phyloP scores from a whole-genome alignment of 2,113 vertebrate genomes.

The Hymenochirus boettgeri region DNA sequence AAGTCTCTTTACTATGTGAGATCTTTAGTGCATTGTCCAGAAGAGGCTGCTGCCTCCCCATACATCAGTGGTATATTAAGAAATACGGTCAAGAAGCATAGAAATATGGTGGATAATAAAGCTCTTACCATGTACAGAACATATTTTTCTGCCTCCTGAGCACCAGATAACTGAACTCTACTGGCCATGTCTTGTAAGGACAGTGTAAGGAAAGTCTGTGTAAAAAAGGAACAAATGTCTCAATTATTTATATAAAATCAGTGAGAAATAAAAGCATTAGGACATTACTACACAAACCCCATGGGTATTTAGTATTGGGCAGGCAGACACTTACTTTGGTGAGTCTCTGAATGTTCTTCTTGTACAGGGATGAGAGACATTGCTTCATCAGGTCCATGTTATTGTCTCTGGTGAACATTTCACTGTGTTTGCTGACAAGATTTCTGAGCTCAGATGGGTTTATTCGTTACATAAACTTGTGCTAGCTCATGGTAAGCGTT shows the following conservation, averaged over 20 bases:
- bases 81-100: too few relatives aligned
- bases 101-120: too few relatives aligned
- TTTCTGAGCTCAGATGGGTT: constrained; percentile 88
- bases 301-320: not conserved
- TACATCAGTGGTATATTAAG: too few relatives aligned
- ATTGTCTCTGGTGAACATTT: constrained; percentile 88
- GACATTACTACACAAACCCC: too few relatives aligned
- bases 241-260: too few relatives aligned
- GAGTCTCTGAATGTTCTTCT: constrained; percentile 98
- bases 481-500: constrained; percentile 96
- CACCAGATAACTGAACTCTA: constrained; percentile 90
- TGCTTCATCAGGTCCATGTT: constrained; percentile 97
- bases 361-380: constrained; percentile 95
- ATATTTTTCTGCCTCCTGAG: constrained; percentile 97
- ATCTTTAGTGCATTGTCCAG: too few relatives aligned
- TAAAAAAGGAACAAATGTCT: too few relatives aligned
- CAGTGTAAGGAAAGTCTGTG: constrained; percentile 95
- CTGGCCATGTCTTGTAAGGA: constrained; percentile 99
- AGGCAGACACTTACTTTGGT: constrained; percentile 79
- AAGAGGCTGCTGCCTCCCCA: too few relatives aligned
- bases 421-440: constrained; percentile 90
- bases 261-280: too few relatives aligned
- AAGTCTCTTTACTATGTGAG: too few relatives aligned
- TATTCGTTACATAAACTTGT: constrained; percentile 93
- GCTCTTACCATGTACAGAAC: constrained; percentile 96